These are phyloP conservation scores for Neosilurus mollespiculum DNA, from an alignment of 2,797 vertebrate genomes.

Conservation along the genomic window DNA sequence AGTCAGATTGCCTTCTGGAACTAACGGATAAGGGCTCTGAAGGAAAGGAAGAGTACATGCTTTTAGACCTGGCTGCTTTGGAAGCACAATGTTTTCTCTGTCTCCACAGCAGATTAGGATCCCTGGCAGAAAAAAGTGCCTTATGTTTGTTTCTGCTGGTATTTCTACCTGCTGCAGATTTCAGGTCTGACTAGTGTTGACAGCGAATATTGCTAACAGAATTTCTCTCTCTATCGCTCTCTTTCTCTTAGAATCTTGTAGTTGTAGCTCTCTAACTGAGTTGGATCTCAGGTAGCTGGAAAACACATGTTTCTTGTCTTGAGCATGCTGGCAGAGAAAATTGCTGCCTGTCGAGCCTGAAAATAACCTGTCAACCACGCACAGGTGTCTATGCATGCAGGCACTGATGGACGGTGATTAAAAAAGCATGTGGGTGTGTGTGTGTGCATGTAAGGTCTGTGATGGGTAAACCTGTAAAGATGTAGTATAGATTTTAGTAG, in stretches of 20 bases:
- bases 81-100: constrained; percentile 32
- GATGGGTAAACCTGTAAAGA: background rate
- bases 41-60: background rate
- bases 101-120: constrained; percentile 22
- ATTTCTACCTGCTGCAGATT: constrained; percentile 14
- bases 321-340: constrained; percentile 11
- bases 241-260: constrained; percentile 14
- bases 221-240: background rate
- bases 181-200: constrained; percentile 14
- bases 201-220: constrained; percentile 29
- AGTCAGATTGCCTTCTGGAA: background rate
- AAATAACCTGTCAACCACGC: constrained; percentile 57
- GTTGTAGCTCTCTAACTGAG: background rate
- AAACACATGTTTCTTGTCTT: constrained; percentile 30
- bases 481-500: background rate
- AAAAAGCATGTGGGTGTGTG: constrained; percentile 17
- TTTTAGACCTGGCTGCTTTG: constrained; percentile 16
- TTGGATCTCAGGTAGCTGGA: constrained; percentile 15
- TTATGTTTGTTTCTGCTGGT: constrained; percentile 15
- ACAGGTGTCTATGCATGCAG: constrained; percentile 32
- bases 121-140: constrained; percentile 9
- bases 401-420: constrained; percentile 14
- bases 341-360: constrained; percentile 37
- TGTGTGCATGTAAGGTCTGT: constrained; percentile 34
- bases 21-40: constrained; percentile 11